Evolutionary conservation across 2,113 vertebrate genomes (phyloP).

Genomic region (Pongo abelii): DNA sequence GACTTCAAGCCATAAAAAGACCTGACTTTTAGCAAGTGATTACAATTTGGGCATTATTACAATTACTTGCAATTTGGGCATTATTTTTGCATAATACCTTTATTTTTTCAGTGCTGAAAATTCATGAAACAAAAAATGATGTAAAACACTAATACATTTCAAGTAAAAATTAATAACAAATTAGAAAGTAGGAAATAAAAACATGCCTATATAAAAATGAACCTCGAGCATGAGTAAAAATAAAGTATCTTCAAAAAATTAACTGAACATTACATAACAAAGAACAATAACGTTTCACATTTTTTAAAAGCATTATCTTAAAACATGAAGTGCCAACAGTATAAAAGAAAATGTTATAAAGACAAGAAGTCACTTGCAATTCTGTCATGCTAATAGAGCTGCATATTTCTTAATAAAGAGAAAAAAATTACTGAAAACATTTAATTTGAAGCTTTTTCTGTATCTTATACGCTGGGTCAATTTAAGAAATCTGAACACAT

Average conservation of each 20-base stretch:
- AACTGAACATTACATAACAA: neutral
- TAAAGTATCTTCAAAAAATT: conserved; percentile 8
- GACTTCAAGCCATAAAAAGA: neutral
- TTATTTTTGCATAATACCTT: neutral
- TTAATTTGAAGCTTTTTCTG: neutral
- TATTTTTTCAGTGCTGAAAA: neutral
- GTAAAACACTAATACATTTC: neutral
- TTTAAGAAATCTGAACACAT: neutral
- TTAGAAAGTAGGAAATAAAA: neutral
- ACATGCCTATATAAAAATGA: neutral
- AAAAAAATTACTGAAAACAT: neutral
- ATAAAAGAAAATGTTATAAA: neutral
- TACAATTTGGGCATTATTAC: neutral
- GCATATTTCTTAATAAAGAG: neutral
- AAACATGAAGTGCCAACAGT: neutral
- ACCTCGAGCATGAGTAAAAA: neutral
- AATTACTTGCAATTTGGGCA: neutral
- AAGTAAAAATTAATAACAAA: neutral
- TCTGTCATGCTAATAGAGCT: neutral
- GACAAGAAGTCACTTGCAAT: neutral
- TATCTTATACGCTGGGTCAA: neutral
- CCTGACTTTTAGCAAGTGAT: neutral
- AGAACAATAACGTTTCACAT: neutral
- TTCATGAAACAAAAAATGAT: neutral
- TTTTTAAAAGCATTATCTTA: neutral